Conservation (phyloP, 2,888 invertebrate genomes). For the Gortyna flavago region DNA sequence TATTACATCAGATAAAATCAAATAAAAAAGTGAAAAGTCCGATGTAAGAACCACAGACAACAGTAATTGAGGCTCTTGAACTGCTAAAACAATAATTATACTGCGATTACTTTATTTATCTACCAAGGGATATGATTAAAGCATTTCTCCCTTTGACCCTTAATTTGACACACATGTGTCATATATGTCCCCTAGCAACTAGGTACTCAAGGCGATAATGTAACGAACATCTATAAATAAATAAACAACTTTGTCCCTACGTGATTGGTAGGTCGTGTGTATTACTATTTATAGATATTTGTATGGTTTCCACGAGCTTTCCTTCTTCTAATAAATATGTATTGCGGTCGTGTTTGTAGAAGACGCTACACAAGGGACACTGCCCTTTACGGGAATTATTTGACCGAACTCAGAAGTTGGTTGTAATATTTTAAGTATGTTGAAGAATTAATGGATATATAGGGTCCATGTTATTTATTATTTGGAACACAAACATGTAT, state of each 20-base stretch:
- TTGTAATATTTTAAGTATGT: slow-evolving; percentile 24
- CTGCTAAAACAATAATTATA: not conserved
- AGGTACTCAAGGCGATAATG: slow-evolving; percentile 13
- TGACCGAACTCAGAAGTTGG: slow-evolving; percentile 18
- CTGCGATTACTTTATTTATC: not conserved
- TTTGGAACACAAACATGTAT: not conserved
- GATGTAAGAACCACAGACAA: too few relatives aligned
- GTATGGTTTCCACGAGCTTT: slow-evolving; percentile 39
- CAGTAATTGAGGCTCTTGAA: not conserved
- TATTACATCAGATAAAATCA: not conserved
- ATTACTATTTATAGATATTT: slow-evolving; percentile 54
- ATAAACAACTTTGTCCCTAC: slow-evolving; percentile 25
- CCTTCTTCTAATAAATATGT: slow-evolving; percentile 54
- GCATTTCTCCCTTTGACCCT: not conserved
- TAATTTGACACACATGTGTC: slow-evolving; percentile 14
- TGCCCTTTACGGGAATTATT: slow-evolving; percentile 49
- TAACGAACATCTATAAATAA: slow-evolving; percentile 33
- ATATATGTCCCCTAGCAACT: not conserved
- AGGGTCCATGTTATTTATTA: not conserved
- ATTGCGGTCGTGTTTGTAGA: slow-evolving; percentile 49
- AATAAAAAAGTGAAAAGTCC: not conserved
- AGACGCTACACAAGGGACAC: slow-evolving; percentile 35
- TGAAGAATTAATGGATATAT: slow-evolving; percentile 13
- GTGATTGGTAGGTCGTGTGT: slow-evolving; percentile 43
- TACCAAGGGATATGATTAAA: not conserved